Evolutionary conservation across 1,140 invertebrate genomes (phyloP), one percentile per base, ranked within the genome.

Genomic region (Tetraneura akinire): DNA sequence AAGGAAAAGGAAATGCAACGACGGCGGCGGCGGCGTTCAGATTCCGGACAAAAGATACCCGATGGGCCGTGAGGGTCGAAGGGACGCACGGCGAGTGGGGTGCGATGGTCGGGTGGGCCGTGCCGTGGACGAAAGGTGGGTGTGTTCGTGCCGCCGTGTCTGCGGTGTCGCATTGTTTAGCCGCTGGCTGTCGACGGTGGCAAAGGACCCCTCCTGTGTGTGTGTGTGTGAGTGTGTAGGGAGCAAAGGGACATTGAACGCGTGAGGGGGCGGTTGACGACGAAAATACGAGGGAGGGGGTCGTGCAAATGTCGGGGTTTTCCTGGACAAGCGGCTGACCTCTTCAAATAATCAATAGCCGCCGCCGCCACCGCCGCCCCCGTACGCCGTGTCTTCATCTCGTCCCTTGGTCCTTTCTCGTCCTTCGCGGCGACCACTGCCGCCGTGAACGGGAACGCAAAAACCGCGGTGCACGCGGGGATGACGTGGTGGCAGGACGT

Each of bases 131-230:
- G 14, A 23, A 37, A 53, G 73, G 73, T 76, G 73, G 55, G 37
- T 26, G 42, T 60, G 74, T 78, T 23, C 68, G 68, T 49, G 68
- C 47, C 47, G 68, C 53, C 74, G 74, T 78, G 74, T 78, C 74
- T 78, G 74, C 74, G 74, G 74, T 78, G 74, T 78, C 74, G 74
- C 74, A 78, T 78, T 78, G 74, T 78, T 78, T 78, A 78, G 74
- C 74, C 57, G 71, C 32, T 16, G 71, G 55, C 68, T 71, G 68
- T n/a, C 26, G 3, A 60, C 74, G 70, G 47, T 23, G 60, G 18
- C 21, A 37, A n/a, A 9, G 42, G 37, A 68, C 64, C 51, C 23
- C 55, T 32, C 45, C 32, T 37, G 32, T 8, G 32, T 8, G 32
- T 8, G 32, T 8, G 32, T 37, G 32, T 37, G 32, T 37, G 32